A percentile compares a stretch with the other conserved stretches of the same genome.
Conservation (phyloP, 2,888 invertebrate species). For the Erebia aethiops region DNA sequence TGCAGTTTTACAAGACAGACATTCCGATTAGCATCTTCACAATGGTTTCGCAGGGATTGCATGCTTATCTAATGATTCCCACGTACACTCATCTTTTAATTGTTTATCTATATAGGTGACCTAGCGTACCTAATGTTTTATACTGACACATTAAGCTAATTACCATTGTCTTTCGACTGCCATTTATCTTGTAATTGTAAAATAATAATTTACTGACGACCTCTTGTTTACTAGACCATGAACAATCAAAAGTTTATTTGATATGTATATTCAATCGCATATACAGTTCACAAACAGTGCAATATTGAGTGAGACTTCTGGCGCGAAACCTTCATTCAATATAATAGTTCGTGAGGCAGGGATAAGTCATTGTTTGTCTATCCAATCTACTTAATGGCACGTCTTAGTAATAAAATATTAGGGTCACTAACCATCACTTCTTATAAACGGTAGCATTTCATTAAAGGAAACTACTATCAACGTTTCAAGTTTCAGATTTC, state of each 20-base stretch:
- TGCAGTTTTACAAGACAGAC: conserved; percentile 24
- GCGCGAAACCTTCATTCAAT: too few relatives aligned
- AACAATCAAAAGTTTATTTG: background rate
- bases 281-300: too few relatives aligned
- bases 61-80: conserved; percentile 38
- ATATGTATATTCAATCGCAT: background rate
- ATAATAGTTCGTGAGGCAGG: too few relatives aligned
- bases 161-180: conserved; percentile 20
- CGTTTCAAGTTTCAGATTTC: too few relatives aligned
- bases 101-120: conserved; percentile 41
- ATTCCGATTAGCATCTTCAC: conserved; percentile 24
- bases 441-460: too few relatives aligned
- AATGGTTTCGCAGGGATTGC: conserved; percentile 37
- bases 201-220: conserved; percentile 5
- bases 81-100: conserved; percentile 38
- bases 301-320: too few relatives aligned
- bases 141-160: conserved; percentile 29
- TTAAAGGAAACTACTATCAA: too few relatives aligned
- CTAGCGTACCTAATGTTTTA: conserved; percentile 31
- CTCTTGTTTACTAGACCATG: conserved; percentile 4
- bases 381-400: too few relatives aligned
- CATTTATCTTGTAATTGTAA: conserved; percentile 14
- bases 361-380: too few relatives aligned
- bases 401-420: too few relatives aligned
- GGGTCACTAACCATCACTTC: too few relatives aligned